A percentile compares a stretch with the other conserved stretches of the same genome.
Evolutionary conservation across 2,888 invertebrate genomes (phyloP).

Genomic region (Morpho helenor): DNA sequence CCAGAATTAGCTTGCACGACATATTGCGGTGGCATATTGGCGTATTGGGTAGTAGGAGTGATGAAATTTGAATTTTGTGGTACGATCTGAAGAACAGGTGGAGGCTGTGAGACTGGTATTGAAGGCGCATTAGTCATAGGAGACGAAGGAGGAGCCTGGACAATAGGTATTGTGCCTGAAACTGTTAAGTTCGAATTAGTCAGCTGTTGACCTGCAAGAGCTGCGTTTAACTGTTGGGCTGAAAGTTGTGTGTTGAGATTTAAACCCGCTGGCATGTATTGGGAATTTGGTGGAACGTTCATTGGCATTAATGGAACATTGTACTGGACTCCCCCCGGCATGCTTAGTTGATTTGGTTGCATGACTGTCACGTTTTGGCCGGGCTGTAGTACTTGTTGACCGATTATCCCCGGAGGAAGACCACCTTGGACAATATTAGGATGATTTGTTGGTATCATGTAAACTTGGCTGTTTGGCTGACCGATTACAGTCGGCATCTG

Average conservation of each 20-base stretch:
- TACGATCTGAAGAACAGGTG: conserved; percentile 56
- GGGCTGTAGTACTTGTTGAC: conserved; percentile 60
- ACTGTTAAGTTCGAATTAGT: conserved; percentile 49
- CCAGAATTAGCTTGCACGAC: conserved; percentile 60
- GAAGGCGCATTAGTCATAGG: conserved; percentile 46
- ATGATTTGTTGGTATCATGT: conserved; percentile 71
- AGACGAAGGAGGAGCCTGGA: conserved; percentile 58
- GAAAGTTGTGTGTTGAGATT: conserved; percentile 67
- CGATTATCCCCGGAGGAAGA: conserved; percentile 52
- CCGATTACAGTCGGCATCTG: conserved; percentile 64
- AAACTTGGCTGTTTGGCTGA: conserved; percentile 67
- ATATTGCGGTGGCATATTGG: conserved; percentile 58
- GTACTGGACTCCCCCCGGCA: conserved; percentile 65
- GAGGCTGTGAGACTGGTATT: conserved; percentile 50
- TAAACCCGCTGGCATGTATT: conserved; percentile 63
- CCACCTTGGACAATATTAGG: conserved; percentile 56
- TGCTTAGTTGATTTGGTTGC: conserved; percentile 67
- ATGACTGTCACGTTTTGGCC: conserved; percentile 71
- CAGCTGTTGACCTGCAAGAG: conserved; percentile 60
- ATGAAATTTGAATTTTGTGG: conserved; percentile 55
- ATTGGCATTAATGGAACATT: conserved; percentile 67
- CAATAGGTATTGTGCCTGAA: conserved; percentile 60
- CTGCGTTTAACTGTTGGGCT: conserved; percentile 67
- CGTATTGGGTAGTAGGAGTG: conserved; percentile 62
- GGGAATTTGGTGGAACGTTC: conserved; percentile 63